phyloP scores from a whole-genome alignment of 2,888 invertebrate genomes.

The Phania funesta region DNA sequence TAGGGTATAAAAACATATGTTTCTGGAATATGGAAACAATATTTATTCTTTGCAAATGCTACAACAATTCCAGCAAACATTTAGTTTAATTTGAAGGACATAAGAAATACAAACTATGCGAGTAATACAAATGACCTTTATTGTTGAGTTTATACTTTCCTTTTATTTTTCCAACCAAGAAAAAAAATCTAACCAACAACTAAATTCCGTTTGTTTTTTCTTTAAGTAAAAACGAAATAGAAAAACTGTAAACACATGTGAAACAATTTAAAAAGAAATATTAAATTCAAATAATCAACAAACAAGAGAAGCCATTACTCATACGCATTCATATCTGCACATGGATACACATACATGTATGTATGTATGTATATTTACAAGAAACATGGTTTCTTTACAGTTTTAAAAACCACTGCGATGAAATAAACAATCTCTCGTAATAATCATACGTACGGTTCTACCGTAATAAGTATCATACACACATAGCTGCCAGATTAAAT shows the following conservation, averaged over 20 bases:
- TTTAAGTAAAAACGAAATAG: background rate
- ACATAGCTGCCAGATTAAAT: too few species aligned
- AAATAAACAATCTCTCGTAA: slow-evolving; percentile 32
- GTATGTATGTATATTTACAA: background rate
- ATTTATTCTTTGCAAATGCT: background rate
- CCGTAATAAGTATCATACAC: slow-evolving; percentile 37
- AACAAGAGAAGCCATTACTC: background rate
- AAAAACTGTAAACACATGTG: background rate
- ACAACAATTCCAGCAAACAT: background rate
- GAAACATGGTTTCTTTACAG: slow-evolving; percentile 11
- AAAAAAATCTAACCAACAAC: background rate
- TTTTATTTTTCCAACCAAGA: background rate
- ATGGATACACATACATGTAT: background rate
- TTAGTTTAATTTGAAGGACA: background rate
- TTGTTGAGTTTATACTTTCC: background rate
- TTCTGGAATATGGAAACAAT: slow-evolving; percentile 7
- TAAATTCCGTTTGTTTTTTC: background rate
- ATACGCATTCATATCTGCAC: background rate
- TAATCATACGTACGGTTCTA: slow-evolving; percentile 58
- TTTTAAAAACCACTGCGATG: slow-evolving; percentile 21
- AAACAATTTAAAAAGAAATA: background rate
- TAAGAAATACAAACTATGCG: background rate
- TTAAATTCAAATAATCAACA: background rate
- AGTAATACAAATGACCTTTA: background rate
- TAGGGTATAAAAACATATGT: slow-evolving; percentile 1